Evolutionary conservation across 2,888 invertebrate genomes (phyloP).

Genomic region (Punctoribates punctum): DNA sequence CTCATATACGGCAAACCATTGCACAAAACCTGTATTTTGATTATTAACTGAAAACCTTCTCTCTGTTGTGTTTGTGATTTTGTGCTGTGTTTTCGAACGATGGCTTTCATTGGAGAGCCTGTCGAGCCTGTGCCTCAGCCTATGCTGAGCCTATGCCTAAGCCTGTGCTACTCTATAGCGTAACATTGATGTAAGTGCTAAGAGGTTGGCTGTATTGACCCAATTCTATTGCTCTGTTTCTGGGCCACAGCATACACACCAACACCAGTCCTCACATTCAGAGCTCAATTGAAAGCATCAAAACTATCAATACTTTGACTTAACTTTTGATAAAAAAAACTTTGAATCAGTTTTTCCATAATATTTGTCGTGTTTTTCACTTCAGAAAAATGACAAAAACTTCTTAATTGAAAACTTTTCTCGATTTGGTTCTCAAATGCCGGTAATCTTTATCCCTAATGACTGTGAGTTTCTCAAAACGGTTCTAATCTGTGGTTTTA

Average conservation of each 20-base stretch:
- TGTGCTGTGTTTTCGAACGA: constrained; percentile 1
- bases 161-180: no score
- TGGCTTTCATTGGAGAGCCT: constrained; percentile 11
- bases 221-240: constrained; percentile 40
- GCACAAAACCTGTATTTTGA: constrained; percentile 23
- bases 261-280: not conserved
- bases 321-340: not conserved
- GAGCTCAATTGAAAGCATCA: constrained; percentile 21
- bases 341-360: not conserved
- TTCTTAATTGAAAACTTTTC: not conserved
- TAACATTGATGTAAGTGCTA: constrained; percentile 32
- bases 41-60: constrained; percentile 36
- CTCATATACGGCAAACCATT: no score
- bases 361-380: constrained; percentile 18
- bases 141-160: not conserved
- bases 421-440: constrained; percentile 15
- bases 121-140: not conserved
- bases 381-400: constrained; percentile 4
- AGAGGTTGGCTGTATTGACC: constrained; percentile 38
- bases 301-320: constrained; percentile 13
- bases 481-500: not conserved
- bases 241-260: constrained; percentile 36
- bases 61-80: constrained; percentile 1
- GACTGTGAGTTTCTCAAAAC: not conserved
- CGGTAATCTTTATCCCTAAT: not conserved